Evolutionary conservation across 2,113 vertebrate species (phyloP).

Genomic region (Saguinus imperator): DNA sequence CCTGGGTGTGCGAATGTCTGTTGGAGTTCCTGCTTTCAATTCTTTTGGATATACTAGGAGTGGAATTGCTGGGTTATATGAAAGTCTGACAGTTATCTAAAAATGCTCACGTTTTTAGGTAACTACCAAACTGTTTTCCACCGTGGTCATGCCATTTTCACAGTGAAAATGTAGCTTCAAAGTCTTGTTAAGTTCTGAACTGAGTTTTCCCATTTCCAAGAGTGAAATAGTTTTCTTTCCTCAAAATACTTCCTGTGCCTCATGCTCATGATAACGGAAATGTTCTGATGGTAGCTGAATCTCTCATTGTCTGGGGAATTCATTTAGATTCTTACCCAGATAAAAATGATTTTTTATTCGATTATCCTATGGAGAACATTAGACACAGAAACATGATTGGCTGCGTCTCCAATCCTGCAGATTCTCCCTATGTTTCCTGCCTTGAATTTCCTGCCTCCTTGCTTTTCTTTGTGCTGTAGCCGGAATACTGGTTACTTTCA

Average conservation of each 20-base stretch:
- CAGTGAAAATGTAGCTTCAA: not conserved
- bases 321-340: slow-evolving; percentile 53
- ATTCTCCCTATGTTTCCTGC: not conserved
- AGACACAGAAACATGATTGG: not conserved
- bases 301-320: slow-evolving; percentile 49
- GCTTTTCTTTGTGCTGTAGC: not conserved
- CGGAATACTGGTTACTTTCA: not conserved
- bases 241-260: slow-evolving; percentile 37
- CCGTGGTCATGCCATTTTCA: not conserved
- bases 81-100: not conserved
- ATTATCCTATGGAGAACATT: not conserved
- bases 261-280: slow-evolving; percentile 11
- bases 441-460: not conserved
- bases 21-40: not conserved
- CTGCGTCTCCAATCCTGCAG: not conserved
- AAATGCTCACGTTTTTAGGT: not conserved
- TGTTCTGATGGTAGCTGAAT: slow-evolving; percentile 17
- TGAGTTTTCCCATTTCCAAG: not conserved
- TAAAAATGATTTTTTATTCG: slow-evolving; percentile 59
- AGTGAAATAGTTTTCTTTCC: slow-evolving; percentile 2
- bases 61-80: not conserved
- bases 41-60: not conserved
- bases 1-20: rapidly evolving
- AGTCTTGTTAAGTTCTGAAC: not conserved
- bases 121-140: not conserved